These are phyloP conservation scores for Jaculus jaculus DNA, from an alignment of 2,113 vertebrate genomes.

Conservation along the genomic window DNA sequence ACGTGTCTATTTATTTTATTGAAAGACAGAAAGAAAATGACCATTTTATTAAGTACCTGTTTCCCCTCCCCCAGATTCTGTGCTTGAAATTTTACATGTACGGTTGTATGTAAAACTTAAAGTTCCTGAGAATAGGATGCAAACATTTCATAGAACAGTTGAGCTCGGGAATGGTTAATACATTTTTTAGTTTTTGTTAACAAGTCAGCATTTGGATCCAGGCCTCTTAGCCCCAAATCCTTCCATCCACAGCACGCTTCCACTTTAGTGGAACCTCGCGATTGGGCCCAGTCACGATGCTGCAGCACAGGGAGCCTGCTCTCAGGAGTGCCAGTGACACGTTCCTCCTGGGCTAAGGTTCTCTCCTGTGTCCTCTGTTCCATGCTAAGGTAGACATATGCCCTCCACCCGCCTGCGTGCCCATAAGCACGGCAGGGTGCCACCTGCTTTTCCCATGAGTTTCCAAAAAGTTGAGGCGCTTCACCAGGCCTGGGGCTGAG, in stretches of 20 bases:
- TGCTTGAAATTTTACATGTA: neutral
- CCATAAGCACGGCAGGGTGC: neutral
- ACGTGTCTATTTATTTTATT: neutral
- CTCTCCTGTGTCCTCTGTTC: neutral
- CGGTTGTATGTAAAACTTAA: neutral
- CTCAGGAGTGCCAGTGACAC: neutral
- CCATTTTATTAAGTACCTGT: neutral
- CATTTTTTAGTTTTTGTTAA: neutral
- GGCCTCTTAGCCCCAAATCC: neutral
- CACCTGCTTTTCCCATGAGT: neutral
- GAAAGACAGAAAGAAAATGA: neutral
- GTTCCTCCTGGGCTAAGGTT: neutral
- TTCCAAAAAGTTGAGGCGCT: neutral
- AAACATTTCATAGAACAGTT: neutral
- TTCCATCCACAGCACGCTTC: fast-evolving
- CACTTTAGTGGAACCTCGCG: neutral
- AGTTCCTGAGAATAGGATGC: neutral
- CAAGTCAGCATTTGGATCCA: neutral
- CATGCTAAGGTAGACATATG: neutral
- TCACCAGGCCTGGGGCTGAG: neutral
- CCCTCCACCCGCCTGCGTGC: neutral
- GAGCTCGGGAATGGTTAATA: neutral
- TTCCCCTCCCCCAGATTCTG: neutral
- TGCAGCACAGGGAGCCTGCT: neutral
- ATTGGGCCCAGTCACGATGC: no score